Evolutionary conservation across 2,888 invertebrate genomes (phyloP), one percentile per base, ranked within the genome.

Genomic region (Caenorhabditis uteleia): DNA sequence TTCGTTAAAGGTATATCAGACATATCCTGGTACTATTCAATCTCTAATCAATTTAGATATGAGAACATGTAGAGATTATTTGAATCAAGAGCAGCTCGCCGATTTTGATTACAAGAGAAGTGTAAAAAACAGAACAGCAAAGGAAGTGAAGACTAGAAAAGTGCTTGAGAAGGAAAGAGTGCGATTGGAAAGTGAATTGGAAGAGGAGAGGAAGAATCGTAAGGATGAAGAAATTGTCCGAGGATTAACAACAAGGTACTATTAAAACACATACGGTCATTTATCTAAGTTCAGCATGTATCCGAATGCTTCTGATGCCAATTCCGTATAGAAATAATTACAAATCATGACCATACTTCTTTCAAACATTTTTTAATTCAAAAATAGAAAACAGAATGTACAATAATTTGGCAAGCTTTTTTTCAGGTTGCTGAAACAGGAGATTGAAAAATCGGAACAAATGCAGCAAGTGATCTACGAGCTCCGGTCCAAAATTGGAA

Each of bases 221-320:
- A 59, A 70, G 33, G 76, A 77, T 40, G 76, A 76, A 47, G 74
- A 76, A 50, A 73, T 74, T 34, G 75, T 75, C 14, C 60, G 76
- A 48, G 72, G 75, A 21, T 46, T 76, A 39, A 76, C 75, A 0
- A 76, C 76, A 3, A 49, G 74, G 70, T 70, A 39, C 6, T 42
- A 14, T 7, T 16, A 10, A 16, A n/a, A n/a, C n/a, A n/a, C n/a
- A n/a, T n/a, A n/a, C n/a, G n/a, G n/a, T n/a, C n/a, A n/a, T 21
- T 20, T 40, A 33, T n/a, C 14, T n/a, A n/a, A 12, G 10, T 33
- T 33, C 10, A 33, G 33, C 33, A 12, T 33, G 10, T 33, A 10
- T 33, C 10, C 10, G 33, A 10, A 12, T 33, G 10, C 14, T 33
- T 33, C 10, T 33, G 10, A 33, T 33, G 33, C 10, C 10, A 33